Evolutionary conservation across 2,797 vertebrate species (phyloP).

Genomic region (Acestrorhynchus altus): DNA sequence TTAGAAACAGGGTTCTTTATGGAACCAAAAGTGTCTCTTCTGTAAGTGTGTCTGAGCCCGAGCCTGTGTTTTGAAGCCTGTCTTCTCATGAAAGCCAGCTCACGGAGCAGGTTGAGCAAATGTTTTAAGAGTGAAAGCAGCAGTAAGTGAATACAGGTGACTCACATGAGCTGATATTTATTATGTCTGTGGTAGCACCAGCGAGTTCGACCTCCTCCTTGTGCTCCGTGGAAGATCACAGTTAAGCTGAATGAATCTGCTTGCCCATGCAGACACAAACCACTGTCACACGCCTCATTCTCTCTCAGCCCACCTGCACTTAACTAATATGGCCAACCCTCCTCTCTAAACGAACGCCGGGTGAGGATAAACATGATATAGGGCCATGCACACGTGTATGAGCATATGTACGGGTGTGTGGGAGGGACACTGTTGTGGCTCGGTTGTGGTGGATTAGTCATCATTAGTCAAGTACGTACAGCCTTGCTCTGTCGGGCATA

Average conservation of each 20-base stretch:
- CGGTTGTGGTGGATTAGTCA: constrained; percentile 45
- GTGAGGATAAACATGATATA: constrained; percentile 40
- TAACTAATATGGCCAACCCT: constrained; percentile 38
- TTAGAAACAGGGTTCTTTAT: too few species aligned
- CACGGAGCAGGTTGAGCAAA: constrained; percentile 24
- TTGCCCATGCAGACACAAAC: constrained; percentile 47
- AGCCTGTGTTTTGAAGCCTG: constrained; percentile 34
- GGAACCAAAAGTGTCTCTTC: not conserved
- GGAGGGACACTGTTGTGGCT: constrained; percentile 32
- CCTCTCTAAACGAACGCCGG: constrained; percentile 39
- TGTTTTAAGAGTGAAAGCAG: constrained; percentile 24
- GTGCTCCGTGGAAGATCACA: constrained; percentile 24
- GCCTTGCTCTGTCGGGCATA: constrained; percentile 28
- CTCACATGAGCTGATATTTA: constrained; percentile 37
- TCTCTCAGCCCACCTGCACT: constrained; percentile 30
- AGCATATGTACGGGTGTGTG: constrained; percentile 33
- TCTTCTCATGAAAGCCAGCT: constrained; percentile 30
- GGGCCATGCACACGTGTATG: constrained; percentile 21
- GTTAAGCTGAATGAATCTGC: constrained; percentile 39
- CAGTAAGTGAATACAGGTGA: constrained; percentile 2
- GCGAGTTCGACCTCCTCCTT: constrained; percentile 27
- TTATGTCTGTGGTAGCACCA: constrained; percentile 17
- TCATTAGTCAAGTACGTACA: constrained; percentile 47
- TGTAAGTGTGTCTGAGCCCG: not conserved
- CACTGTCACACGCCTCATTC: constrained; percentile 14